Base-by-base conservation (phyloP, 2,113 vertebrate species). In the Octodon degus region DNA sequence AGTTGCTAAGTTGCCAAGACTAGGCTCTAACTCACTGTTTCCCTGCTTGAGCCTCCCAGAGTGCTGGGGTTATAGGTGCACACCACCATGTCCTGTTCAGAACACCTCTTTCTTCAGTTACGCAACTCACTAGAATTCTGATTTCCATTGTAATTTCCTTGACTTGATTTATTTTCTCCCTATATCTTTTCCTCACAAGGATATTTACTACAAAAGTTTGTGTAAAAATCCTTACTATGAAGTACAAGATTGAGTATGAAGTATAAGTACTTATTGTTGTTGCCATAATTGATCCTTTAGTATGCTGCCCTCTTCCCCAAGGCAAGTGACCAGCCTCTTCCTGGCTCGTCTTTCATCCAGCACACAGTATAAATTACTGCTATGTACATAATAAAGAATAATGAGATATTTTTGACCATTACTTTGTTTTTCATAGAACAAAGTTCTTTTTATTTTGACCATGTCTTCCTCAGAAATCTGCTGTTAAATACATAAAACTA, bases 391-490 rank as follows among this genome's bases (percentile, higher is more conserved):
- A 60, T 43, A 24, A 76, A 67, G 68, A 93, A 53, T 22, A 5
- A 37, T 1, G 2, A 62, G 67, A 74, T 6, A 19, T 62, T 92
- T 90, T 83, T 62, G 79, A 72, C 19, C 12, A 17, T 40, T 92
- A 11, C 19, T 92, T 19, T 1, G 53, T 88, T 93, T 93, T 90
- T 22, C 5, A 11, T 65, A 65, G 47, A 50, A 25, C 74, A 77
- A 77, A 77, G 27, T 37, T 80, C 0, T 86, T 94, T 77, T 93
- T 93, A 30, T 74, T 40, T 95, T 79, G 37, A 60, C n/a, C 62
- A 67, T 85, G 50, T 10, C 68, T 19, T 86, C 63, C 60, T 94
- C 68, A 87, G 47, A 94, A 79, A 83, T 77, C 17, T 77, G 58
- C 20, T 67, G 32, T 87, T 43, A 90, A 84, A 74, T 72, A 87